Evolutionary conservation across 2,113 vertebrate species (phyloP), one percentile per base, ranked within the genome.

Genomic region (Hypocryptadius cinnamomeus): DNA sequence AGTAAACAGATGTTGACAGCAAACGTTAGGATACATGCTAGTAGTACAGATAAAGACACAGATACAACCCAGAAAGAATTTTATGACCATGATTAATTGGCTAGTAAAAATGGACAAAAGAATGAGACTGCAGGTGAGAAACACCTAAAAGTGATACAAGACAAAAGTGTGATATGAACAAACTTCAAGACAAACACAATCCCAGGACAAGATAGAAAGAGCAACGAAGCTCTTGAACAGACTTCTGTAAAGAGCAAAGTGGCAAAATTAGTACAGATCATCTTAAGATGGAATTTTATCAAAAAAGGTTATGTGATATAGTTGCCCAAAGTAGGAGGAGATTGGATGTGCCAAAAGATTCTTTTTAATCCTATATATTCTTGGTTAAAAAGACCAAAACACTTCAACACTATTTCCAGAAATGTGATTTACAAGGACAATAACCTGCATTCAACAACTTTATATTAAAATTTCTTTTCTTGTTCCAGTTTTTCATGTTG

Each of bases 381-480:
- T 68, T 73, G 11, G 5, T 60, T 72, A 89, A 85, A 92, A 96
- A 90, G 54, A 44, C 9, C 17, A 20, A 68, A 90, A 79, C 10
- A 84, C 27, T 21, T 90, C 61, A 28, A n/a, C 30, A 59, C 50
- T 92, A 68, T 57, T 91, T 91, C 35, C 31, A 57, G 64, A 79
- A 79, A 65, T 73, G 31, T 40, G 25, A 83, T 39, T 89, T 90
- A 72, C 5, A 15, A 70, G 37, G 64, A 65, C 4, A 27, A 60
- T 72, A 80, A 76, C 63, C 6, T 87, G 25, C n/a, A 96, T 65
- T 79, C 35, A 81, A 73, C 31, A 80, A 42, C 83, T 83, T 94
- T 88, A 64, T 83, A 7, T 42, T 70, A 80, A 89, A 68, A 66
- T 92, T 85, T 60, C 47, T 78, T 73, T 83, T 93, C 22, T 79